Evolutionary conservation across 2,888 invertebrate genomes (phyloP), one percentile per base, ranked within the genome.

Genomic region (Copidosoma aretas): DNA sequence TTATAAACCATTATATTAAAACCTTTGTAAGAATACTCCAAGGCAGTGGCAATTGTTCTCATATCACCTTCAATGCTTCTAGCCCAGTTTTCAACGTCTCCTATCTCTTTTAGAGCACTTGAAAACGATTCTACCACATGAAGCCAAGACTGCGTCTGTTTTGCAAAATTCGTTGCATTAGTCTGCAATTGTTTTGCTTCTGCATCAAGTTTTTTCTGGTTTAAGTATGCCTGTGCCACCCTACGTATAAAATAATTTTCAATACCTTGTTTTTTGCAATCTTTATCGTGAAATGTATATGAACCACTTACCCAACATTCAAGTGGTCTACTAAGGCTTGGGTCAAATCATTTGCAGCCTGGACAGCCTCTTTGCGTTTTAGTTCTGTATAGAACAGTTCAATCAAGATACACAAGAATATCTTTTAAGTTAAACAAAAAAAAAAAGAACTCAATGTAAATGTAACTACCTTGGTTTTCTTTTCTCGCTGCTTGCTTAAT

Each of bases 71-170:
- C 98, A 77, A 99, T 98, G 74, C 94, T 96, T 74, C 93, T 90
- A 0, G 98, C 95, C 98, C 98, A 99, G 83, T 97, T 98, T 82
- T 98, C 97, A 1, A 98, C 97, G 86, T 99, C 98, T 0, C 99
- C 99, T 64, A 99, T 90, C 86, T 99, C 98, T 88, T 98, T 94
- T 1, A 95, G 85, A 0, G 94, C 91, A 79, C 93, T 90, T 77
- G 93, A 94, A 78, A 95, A 94, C 71, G 91, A 91, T 82, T 95
- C 94, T 0, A 95, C 93, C 61, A 98, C 86, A 73, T 91, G 91
- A n/a, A 98, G 85, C 98, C 98, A 99, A 78, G 97, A 97, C 74
- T 95, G 93, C 0, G 98, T 97, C 84, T 98, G 98, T 84, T 97
- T 97, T 0, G 95, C 91, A 86, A 99, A 97, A 81, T 95, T 95